These are phyloP conservation scores for Phorcus lineatus DNA, from an alignment of 2,888 invertebrate species.

Conservation along the genomic window DNA sequence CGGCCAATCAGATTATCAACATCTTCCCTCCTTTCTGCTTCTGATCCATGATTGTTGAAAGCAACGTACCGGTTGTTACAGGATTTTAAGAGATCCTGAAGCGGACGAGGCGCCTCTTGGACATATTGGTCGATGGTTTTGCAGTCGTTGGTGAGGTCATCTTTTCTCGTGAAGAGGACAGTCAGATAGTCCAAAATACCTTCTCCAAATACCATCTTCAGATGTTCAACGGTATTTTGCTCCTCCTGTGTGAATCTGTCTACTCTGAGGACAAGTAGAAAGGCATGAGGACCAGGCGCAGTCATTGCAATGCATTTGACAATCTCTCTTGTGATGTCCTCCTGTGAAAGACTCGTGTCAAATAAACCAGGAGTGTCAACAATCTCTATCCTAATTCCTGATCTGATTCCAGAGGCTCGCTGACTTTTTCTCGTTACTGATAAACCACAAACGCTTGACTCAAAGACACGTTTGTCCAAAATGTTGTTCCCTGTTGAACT, in stretches of 20 bases:
- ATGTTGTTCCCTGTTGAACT: constrained; percentile 16
- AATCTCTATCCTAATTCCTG: background rate
- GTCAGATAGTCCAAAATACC: background rate
- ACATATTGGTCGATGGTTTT: background rate
- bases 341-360: background rate
- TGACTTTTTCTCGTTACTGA: constrained; percentile 4
- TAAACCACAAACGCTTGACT: background rate
- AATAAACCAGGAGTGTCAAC: constrained; percentile 24
- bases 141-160: background rate
- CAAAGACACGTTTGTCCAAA: background rate
- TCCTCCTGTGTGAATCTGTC: constrained; percentile 24
- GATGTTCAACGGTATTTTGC: background rate
- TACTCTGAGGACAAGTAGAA: constrained; percentile 11
- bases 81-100: background rate
- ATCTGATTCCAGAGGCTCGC: background rate
- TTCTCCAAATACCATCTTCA: constrained; percentile 13
- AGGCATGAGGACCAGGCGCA: constrained; percentile 26
- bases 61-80: background rate
- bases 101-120: background rate
- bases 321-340: constrained; percentile 14
- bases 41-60: constrained; percentile 7
- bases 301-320: constrained; percentile 8
- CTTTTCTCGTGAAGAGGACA: constrained; percentile 20
- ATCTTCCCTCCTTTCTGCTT: constrained; percentile 8
- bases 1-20: constrained; percentile 24